phyloP scores from a whole-genome alignment of 2,113 vertebrate species.

The Sceloporus undulatus region DNA sequence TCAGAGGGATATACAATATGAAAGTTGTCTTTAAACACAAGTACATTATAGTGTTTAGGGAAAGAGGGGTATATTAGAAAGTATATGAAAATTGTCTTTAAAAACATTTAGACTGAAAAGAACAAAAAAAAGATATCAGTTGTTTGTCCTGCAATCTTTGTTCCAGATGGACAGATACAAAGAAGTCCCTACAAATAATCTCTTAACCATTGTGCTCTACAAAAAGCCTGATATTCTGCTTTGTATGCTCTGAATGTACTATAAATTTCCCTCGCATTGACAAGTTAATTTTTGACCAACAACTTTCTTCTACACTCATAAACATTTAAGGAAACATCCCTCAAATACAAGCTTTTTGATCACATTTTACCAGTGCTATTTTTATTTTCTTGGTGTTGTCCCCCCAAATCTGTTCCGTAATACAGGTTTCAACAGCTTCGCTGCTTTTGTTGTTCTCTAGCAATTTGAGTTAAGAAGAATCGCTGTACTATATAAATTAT shows the following conservation, averaged over 20 bases:
- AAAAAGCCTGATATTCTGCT: background rate
- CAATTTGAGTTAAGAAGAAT: background rate
- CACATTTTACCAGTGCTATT: background rate
- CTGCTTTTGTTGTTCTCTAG: background rate
- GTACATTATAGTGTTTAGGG: too few relatives aligned
- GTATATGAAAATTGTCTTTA: too few relatives aligned
- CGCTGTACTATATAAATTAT: background rate
- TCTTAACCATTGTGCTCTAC: background rate
- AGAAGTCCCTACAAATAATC: background rate
- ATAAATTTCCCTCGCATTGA: background rate
- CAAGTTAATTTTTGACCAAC: background rate
- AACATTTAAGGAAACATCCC: too few relatives aligned
- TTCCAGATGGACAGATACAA: background rate
- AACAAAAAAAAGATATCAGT: too few relatives aligned
- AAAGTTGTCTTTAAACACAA: background rate
- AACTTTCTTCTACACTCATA: background rate
- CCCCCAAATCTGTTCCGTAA: background rate
- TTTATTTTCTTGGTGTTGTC: background rate
- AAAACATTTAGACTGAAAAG: too few relatives aligned
- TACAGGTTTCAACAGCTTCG: background rate
- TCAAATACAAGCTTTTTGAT: background rate
- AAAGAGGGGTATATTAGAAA: too few relatives aligned
- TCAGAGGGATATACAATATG: background rate
- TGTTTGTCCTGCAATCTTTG: background rate
- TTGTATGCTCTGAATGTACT: background rate